Evolutionary conservation across 2,888 invertebrate species (phyloP).

Genomic region (Argyresthia goedartella): DNA sequence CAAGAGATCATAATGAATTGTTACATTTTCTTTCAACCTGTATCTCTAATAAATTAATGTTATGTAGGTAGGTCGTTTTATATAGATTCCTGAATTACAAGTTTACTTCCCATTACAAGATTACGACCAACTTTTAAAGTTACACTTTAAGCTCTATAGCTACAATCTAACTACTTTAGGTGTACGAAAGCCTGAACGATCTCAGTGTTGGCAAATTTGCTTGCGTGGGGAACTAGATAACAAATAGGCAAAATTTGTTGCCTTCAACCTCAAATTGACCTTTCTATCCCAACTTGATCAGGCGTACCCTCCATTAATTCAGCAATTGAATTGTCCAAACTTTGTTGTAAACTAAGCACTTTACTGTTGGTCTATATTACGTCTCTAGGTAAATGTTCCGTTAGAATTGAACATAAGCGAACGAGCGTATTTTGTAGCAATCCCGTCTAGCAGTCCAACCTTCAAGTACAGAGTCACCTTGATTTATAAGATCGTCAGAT

Average conservation of each 20-base stretch:
- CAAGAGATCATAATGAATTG: too few species aligned
- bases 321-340: conserved; percentile 1
- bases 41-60: too few species aligned
- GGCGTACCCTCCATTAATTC: conserved; percentile 1
- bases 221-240: conserved; percentile 19
- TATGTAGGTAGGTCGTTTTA: too few species aligned
- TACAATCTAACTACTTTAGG: background rate
- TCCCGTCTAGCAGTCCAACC: too few species aligned
- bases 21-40: too few species aligned
- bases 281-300: conserved; percentile 23
- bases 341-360: background rate
- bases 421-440: too few species aligned
- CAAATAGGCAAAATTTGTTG: conserved; percentile 52
- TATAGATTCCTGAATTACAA: too few species aligned
- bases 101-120: too few species aligned
- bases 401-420: background rate
- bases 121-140: too few species aligned
- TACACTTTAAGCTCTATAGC: too few species aligned
- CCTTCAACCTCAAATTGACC: conserved; percentile 20
- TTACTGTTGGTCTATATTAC: background rate
- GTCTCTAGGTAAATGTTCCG: background rate
- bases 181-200: background rate
- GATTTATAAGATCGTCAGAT: too few species aligned
- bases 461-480: too few species aligned
- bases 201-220: background rate